phyloP scores from a whole-genome alignment of 2,113 vertebrate species.

The Lamprotornis superbus region DNA sequence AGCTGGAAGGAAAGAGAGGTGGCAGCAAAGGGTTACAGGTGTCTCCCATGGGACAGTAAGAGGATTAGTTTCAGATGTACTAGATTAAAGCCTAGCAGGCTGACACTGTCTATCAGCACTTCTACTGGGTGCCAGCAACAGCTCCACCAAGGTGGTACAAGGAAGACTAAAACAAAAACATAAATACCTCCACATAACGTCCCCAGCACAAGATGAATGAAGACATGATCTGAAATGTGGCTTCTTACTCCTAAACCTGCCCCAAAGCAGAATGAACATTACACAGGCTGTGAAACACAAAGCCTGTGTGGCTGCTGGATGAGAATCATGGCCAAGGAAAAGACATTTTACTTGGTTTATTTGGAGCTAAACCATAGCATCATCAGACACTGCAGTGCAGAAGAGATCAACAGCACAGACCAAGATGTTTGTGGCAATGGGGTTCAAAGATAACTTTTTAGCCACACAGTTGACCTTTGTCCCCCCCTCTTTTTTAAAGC shows the following conservation, averaged over 20 bases:
- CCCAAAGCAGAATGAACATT: not conserved
- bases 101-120: constrained; percentile 48
- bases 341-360: not conserved
- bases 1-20: constrained; percentile 10
- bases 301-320: not conserved
- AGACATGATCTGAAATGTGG: not conserved
- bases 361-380: not conserved
- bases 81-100: constrained; percentile 61
- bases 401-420: not conserved
- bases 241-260: not conserved
- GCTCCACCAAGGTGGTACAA: not conserved
- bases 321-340: not conserved
- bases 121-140: constrained; percentile 24
- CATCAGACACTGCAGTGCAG: not conserved
- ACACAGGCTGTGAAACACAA: not conserved
- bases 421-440: not conserved
- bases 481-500: not conserved
- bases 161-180: constrained; percentile 7
- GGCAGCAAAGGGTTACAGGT: not conserved
- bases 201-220: constrained; percentile 45
- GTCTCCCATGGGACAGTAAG: not conserved
- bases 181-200: constrained; percentile 25
- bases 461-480: not conserved
- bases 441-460: not conserved
- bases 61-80: constrained; percentile 62